Evolutionary conservation across 2,113 vertebrate genomes (phyloP).

Genomic region (Rhabdornis inornatus): DNA sequence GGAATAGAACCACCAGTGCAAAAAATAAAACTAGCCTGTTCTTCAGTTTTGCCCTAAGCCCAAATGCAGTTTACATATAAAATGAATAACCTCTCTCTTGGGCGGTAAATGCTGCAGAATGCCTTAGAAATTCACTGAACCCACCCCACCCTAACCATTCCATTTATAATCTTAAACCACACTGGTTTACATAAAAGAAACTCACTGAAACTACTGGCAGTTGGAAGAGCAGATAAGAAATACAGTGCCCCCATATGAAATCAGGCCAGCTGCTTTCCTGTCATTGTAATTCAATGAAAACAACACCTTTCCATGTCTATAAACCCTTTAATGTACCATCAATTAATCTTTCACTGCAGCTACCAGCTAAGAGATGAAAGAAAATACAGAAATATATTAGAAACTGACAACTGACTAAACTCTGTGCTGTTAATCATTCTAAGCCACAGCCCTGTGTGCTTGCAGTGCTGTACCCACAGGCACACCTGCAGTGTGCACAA

Average conservation of each 20-base stretch:
- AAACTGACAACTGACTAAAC: not conserved
- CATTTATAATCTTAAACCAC: not conserved
- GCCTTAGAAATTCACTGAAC: not conserved
- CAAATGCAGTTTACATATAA: not conserved
- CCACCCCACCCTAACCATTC: not conserved
- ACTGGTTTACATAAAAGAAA: not conserved
- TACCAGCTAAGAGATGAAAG: not conserved
- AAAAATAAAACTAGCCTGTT: not conserved
- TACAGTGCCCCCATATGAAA: not conserved
- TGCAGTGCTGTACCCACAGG: not conserved
- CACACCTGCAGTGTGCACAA: not conserved
- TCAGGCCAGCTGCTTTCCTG: not conserved
- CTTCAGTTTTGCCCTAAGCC: not conserved
- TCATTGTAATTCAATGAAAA: not conserved
- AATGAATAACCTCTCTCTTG: not conserved
- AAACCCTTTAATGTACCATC: slow-evolving; percentile 21
- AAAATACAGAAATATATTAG: not conserved
- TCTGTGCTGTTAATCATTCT: not conserved
- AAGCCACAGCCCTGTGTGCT: not conserved
- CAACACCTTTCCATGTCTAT: not conserved
- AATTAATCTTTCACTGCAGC: slow-evolving; percentile 20
- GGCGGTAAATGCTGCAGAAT: not conserved
- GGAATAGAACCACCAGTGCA: not conserved
- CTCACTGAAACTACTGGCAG: not conserved
- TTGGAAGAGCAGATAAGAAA: not conserved